Evolutionary conservation across 2,797 vertebrate genomes (phyloP), one percentile per base, ranked within the genome.

Genomic region (Sebastes reedi): DNA sequence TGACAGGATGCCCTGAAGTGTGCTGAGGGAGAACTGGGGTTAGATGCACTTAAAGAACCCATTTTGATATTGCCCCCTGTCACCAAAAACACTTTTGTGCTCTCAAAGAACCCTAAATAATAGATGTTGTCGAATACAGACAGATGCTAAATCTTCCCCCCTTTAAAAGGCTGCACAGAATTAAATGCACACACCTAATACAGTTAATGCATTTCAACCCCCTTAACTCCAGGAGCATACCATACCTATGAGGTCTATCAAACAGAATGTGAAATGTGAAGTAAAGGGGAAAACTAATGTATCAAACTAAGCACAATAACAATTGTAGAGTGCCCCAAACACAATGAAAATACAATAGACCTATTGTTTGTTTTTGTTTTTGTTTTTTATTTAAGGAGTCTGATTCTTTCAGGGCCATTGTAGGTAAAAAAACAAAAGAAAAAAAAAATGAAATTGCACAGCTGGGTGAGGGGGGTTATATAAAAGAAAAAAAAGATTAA

Each of bases 21-120:
- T 90, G 87, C 84, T 67, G 32, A 88, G 67, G 75, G 61, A 74
- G 83, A 87, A 73, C 27, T 12, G 75, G 75, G 76, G 65, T 66
- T 76, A 75, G 60, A 79, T 64, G 84, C 88, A 91, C 93, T 92
- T 85, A 87, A 72, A 91, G 77, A 86, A 89, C 56, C 89, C 91
- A 93, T 94, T 94, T 88, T 88, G 91, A 93, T 90, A 92, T 91
- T 87, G 71, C 80, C 88, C 75, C 81, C 24, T 56, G 77, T 83
- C 88, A 88, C 87, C 56, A 42, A 80, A 88, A 88, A 91, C 92
- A 90, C 88, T 92, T 93, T 87, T 89, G 83, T 89, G 91, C 89
- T 94, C 81, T 92, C 90, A 92, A 86, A 89, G 72, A 92, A 86
- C 69, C 81, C 94, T 96, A 89, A 95, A 96, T 96, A 94, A 96